These are phyloP conservation scores for Eremophila alpestris DNA, from an alignment of 2,797 vertebrate species.

Conservation along the genomic window DNA sequence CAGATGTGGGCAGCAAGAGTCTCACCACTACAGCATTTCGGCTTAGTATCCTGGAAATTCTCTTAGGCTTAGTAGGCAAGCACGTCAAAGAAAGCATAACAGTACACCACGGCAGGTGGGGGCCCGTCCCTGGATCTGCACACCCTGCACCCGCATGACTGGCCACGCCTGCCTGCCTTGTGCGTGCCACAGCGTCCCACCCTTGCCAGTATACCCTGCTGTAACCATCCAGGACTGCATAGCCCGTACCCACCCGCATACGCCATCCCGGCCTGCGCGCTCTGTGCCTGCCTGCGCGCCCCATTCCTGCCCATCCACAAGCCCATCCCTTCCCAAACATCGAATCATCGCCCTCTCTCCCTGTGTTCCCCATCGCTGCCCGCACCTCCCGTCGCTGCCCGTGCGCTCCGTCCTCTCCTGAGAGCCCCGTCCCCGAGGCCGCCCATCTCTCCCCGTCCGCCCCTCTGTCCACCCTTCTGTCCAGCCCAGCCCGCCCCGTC, in stretches of 20 bases:
- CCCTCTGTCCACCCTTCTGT: too few relatives aligned
- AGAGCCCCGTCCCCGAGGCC: background rate
- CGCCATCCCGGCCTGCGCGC: too few relatives aligned
- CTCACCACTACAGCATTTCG: background rate
- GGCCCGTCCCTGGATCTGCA: background rate
- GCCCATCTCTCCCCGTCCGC: fast-evolving
- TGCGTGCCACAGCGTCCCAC: background rate
- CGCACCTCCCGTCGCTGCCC: background rate
- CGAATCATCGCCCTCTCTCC: background rate
- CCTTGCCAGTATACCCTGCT: fast-evolving
- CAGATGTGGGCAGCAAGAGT: background rate
- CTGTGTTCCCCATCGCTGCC: background rate
- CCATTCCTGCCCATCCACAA: background rate
- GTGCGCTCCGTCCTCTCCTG: too few relatives aligned
- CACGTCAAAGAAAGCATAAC: background rate
- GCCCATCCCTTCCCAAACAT: too few relatives aligned
- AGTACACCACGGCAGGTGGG: fast-evolving
- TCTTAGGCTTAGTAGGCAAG: fast-evolving
- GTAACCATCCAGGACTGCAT: fast-evolving
- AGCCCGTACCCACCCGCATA: too few relatives aligned
- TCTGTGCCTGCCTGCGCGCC: background rate
- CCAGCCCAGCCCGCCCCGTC: background rate
- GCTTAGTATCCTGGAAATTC: background rate
- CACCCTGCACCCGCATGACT: background rate
- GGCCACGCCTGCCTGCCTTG: background rate